phyloP scores from a whole-genome alignment of 1,140 invertebrate species.

The Platyscapa corneri region DNA sequence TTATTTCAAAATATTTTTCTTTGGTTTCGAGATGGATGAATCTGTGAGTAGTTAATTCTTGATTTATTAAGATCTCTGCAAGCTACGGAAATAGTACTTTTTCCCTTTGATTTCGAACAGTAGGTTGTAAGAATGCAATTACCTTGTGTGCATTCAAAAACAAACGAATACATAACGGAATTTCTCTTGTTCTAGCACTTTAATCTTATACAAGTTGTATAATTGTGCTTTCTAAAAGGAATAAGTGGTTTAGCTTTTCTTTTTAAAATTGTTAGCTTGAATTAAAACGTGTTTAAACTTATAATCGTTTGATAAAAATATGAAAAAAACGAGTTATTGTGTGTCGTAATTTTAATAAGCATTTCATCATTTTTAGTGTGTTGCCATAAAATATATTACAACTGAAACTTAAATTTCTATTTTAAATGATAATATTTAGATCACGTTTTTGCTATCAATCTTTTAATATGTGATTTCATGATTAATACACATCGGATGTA shows the following conservation, averaged over 20 bases:
- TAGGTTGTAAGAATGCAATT: not conserved
- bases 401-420: too few relatives aligned
- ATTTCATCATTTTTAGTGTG: not conserved
- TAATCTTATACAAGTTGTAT: constrained; percentile 8
- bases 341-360: not conserved
- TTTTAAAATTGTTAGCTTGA: constrained; percentile 30
- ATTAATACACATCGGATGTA: too few relatives aligned
- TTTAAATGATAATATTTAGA: too few relatives aligned
- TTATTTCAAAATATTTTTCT: not conserved
- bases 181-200: not conserved
- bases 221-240: constrained; percentile 38
- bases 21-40: not conserved
- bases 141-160: not conserved
- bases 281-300: constrained; percentile 18
- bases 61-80: too few relatives aligned
- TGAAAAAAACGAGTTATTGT: not conserved
- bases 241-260: constrained; percentile 6
- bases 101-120: too few relatives aligned
- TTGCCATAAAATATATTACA: too few relatives aligned
- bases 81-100: too few relatives aligned
- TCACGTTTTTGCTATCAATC: too few relatives aligned
- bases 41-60: not conserved
- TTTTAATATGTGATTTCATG: too few relatives aligned
- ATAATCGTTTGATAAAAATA: not conserved
- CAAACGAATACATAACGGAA: not conserved